Base-by-base conservation (phyloP, 2,888 invertebrate species). In the Priapulus caudatus region DNA sequence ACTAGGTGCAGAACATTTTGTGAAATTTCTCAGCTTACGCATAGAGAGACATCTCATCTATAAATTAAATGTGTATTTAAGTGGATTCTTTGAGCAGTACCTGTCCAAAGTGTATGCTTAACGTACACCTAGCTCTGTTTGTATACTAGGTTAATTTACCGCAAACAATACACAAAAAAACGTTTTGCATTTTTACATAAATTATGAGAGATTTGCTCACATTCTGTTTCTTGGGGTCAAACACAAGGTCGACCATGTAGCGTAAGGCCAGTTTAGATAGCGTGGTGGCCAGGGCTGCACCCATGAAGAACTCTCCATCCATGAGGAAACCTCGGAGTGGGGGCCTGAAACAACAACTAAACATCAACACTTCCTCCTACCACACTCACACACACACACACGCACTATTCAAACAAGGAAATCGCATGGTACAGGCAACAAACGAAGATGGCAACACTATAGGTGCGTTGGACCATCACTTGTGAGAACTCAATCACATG, bases 301-400 rank as follows among this genome's bases (percentile, higher is more conserved):
- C 92, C 56, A 95, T 85, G 74, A 93, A 98, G 73, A 92, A 92
- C 67, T 98, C 92, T 1, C 95, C 95, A 59, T 86, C 84, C 77
- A 90, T 81, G 65, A 98, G 78, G 66, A 91, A 92, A 60, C 84
- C 81, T 33, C 90, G 79, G 53, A 95, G 73, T 4, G 86, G 82
- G 16, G 89, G 89, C 49, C 86, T 72, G 60, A 55, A 43, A 60
- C 59, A 24, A 60, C 50, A 50, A 51, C 54, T 53, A 45, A 52
- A 59, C 45, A 45, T 15, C 16, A 21, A 51, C 44, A 10, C 50
- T 52, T 10, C 48, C 4, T 4, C 48, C 4, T 5, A 16, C 47
- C 46, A 47, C 4, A 10, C 16, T 16, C 15, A 16, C 5, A 48
- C 19, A 48, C 10, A 22, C 48, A 20, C 19, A 43, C 5, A 48